Percentiles rank a stretch among this genome's conserved stretches.
phyloP scores from a whole-genome alignment of 2,888 invertebrate genomes.

The Kuschelorhynchus macadamiae region DNA sequence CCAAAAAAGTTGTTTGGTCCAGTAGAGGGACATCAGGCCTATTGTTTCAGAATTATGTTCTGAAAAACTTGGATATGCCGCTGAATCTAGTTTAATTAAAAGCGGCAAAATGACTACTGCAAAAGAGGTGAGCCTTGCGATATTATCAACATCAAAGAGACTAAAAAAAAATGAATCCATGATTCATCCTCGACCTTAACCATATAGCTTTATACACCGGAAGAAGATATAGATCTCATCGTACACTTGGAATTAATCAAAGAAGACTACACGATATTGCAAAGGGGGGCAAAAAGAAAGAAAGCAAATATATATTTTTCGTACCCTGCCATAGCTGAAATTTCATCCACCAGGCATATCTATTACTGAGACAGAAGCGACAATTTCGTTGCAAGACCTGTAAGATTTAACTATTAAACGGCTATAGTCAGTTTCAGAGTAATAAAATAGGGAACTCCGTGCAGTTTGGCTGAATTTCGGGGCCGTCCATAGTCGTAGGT shows the following conservation, averaged over 20 bases:
- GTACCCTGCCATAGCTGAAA: not conserved
- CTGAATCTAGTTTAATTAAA: constrained; percentile 5
- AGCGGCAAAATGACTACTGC: not conserved
- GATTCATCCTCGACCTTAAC: not conserved
- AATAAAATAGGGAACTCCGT: too few species aligned
- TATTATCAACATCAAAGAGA: not conserved
- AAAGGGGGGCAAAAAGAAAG: not conserved
- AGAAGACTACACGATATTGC: not conserved
- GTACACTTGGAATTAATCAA: too few species aligned
- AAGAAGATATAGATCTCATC: not conserved
- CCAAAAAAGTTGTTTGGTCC: constrained; percentile 6
- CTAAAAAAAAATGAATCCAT: not conserved
- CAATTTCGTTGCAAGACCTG: not conserved
- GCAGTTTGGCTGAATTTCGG: too few species aligned
- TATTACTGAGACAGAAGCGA: not conserved
- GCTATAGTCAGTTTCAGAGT: too few species aligned
- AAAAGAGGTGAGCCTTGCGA: too few species aligned
- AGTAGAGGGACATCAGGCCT: not conserved
- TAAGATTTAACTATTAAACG: too few species aligned
- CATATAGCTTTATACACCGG: not conserved
- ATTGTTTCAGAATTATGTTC: not conserved
- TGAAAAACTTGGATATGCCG: not conserved
- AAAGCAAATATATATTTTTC: not conserved
- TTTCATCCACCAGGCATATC: not conserved
- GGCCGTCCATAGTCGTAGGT: too few species aligned